A percentile compares a stretch with the other conserved stretches of the same genome.
These are phyloP conservation scores for Drosophila merina DNA, from an alignment of 2,888 invertebrate genomes.

Conservation along the genomic window DNA sequence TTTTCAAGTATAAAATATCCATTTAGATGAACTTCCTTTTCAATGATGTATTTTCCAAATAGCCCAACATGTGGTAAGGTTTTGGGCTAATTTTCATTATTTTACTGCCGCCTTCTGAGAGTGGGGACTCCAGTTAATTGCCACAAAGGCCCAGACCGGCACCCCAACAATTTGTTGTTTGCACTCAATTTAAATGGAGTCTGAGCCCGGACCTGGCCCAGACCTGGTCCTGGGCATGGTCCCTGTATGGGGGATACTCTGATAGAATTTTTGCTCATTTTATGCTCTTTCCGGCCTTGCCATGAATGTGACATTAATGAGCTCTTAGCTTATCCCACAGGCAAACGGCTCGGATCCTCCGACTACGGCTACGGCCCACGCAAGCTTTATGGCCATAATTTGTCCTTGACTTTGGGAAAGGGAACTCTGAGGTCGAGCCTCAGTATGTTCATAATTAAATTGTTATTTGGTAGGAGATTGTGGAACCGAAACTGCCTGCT, in stretches of 20 bases:
- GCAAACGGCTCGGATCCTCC: conserved; percentile 33
- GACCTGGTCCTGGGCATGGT: conserved; percentile 12
- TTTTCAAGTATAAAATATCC: neutral
- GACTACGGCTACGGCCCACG: conserved; percentile 5
- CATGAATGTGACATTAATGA: conserved; percentile 79
- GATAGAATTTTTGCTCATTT: conserved; percentile 73
- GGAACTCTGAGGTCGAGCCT: conserved; percentile 1
- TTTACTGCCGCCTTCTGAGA: conserved; percentile 61
- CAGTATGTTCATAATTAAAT: conserved; percentile 71
- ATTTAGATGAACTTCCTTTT: neutral
- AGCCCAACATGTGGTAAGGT: conserved; percentile 48
- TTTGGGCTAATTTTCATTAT: conserved; percentile 76
- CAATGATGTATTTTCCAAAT: neutral
- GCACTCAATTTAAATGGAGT: conserved; percentile 67
- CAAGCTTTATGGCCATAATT: conserved; percentile 70
- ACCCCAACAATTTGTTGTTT: conserved; percentile 40
- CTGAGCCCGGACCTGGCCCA: conserved; percentile 10
- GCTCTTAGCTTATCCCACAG: conserved; percentile 76
- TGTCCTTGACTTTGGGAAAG: conserved; percentile 67
- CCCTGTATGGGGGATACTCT: conserved; percentile 31
- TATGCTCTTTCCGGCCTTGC: conserved; percentile 62
- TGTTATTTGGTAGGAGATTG: conserved; percentile 57
- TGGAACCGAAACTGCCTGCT: conserved; percentile 56
- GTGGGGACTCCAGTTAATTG: conserved; percentile 68
- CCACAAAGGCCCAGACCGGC: conserved; percentile 37